Conservation (phyloP, 1,140 invertebrate genomes). For the Oppia nitens region DNA sequence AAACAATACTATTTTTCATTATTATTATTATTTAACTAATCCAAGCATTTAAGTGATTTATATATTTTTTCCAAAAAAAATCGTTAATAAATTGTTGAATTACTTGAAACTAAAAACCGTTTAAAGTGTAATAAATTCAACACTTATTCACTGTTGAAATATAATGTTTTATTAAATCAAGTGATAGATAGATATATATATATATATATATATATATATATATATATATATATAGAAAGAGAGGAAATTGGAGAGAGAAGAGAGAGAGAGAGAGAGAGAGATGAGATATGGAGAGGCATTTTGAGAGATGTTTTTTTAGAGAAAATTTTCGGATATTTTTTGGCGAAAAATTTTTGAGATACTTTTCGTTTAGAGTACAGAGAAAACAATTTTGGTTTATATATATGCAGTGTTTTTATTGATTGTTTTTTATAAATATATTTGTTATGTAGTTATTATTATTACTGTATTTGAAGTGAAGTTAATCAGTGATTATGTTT, state of each 20-base stretch:
- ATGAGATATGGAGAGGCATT: not conserved
- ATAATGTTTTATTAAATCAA: too few relatives aligned
- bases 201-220: too few relatives aligned
- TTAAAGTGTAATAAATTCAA: not conserved
- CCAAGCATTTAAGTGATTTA: not conserved
- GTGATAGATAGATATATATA: too few relatives aligned
- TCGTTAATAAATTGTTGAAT: not conserved
- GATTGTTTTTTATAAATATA: too few relatives aligned
- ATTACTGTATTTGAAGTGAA: not conserved
- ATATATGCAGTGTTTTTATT: too few relatives aligned
- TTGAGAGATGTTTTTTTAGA: not conserved
- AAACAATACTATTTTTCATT: not conserved
- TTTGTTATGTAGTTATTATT: not conserved
- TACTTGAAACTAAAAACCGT: not conserved
- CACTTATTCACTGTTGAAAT: not conserved
- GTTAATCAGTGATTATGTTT: not conserved
- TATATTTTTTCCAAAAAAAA: not conserved
- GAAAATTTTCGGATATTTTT: too few relatives aligned
- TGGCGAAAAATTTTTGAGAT: too few relatives aligned
- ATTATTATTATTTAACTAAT: not conserved
- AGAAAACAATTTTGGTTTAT: too few relatives aligned
- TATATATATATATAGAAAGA: too few relatives aligned
- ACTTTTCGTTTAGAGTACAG: too few relatives aligned
- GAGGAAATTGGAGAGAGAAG: not conserved
- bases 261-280: not conserved